Evolutionary conservation across 1,140 invertebrate genomes (phyloP).

Genomic region (Lutraria rhynchaena): DNA sequence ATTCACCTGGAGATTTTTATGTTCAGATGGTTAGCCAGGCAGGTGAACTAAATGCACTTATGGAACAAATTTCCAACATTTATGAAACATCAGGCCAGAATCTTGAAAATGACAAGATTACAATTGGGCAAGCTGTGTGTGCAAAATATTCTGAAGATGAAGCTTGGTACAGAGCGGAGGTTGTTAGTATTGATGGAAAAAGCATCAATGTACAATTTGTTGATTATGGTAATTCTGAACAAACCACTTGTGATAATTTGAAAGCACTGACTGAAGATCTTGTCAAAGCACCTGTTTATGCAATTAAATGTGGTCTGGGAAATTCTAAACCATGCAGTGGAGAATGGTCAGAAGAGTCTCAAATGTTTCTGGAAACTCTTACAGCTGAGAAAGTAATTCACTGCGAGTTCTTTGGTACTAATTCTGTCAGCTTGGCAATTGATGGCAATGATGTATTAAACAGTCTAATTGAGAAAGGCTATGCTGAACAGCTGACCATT

Average conservation of each 20-base stretch:
- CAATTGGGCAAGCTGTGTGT: conserved; percentile 85
- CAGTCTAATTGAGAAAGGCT: conserved; percentile 46
- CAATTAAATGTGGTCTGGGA: conserved; percentile 69
- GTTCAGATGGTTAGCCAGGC: conserved; percentile 79
- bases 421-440: conserved; percentile 66
- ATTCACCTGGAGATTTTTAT: conserved; percentile 82
- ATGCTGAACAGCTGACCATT: neutral
- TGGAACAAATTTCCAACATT: conserved; percentile 70
- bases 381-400: conserved; percentile 71
- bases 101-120: conserved; percentile 9
- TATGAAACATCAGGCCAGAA: conserved; percentile 41
- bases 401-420: conserved; percentile 63
- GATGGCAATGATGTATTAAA: conserved; percentile 59
- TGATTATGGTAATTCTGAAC: conserved; percentile 83
- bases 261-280: conserved; percentile 63
- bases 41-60: conserved; percentile 80
- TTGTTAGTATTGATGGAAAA: conserved; percentile 86
- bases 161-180: conserved; percentile 90
- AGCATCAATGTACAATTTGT: conserved; percentile 85
- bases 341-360: conserved; percentile 70
- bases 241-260: conserved; percentile 50
- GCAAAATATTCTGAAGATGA: conserved; percentile 89
- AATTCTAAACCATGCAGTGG: conserved; percentile 53
- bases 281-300: conserved; percentile 62
- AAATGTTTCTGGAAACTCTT: conserved; percentile 65